Conservation (phyloP, 1,140 invertebrate species). For the Trissolcus basalis region DNA sequence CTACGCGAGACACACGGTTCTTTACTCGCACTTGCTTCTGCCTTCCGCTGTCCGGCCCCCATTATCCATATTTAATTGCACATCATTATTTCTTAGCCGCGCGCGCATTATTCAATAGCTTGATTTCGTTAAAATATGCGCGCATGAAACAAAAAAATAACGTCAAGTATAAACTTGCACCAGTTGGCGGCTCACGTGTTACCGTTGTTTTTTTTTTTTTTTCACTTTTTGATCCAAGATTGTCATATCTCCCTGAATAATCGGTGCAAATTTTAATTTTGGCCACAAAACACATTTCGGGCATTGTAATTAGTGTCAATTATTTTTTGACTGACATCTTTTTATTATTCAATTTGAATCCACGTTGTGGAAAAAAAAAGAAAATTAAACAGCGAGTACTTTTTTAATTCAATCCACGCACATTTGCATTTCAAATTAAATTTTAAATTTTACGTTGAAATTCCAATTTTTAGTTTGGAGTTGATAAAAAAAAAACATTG, state of each 20-base stretch:
- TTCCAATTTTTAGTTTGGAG: too few species aligned
- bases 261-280: background rate
- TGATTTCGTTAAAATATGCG: slow-evolving; percentile 35
- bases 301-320: too few species aligned
- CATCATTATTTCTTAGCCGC: slow-evolving; percentile 33
- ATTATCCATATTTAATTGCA: slow-evolving; percentile 51
- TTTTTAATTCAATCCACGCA: too few species aligned
- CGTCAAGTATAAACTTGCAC: background rate
- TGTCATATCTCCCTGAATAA: background rate
- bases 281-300: background rate
- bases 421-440: too few species aligned
- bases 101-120: slow-evolving; percentile 42
- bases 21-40: slow-evolving; percentile 4
- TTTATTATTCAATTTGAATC: background rate
- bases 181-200: slow-evolving; percentile 6
- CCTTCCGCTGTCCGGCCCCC: slow-evolving; percentile 18
- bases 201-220: too few species aligned
- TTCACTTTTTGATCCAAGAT: background rate
- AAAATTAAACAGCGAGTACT: too few species aligned
- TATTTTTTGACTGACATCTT: too few species aligned
- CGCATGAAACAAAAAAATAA: background rate
- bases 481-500: too few species aligned
- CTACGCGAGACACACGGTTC: slow-evolving; percentile 16
- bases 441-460: too few species aligned
- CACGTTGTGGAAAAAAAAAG: too few species aligned